Evolutionary conservation across 2,113 vertebrate species (phyloP).

Genomic region (Rynchops niger): DNA sequence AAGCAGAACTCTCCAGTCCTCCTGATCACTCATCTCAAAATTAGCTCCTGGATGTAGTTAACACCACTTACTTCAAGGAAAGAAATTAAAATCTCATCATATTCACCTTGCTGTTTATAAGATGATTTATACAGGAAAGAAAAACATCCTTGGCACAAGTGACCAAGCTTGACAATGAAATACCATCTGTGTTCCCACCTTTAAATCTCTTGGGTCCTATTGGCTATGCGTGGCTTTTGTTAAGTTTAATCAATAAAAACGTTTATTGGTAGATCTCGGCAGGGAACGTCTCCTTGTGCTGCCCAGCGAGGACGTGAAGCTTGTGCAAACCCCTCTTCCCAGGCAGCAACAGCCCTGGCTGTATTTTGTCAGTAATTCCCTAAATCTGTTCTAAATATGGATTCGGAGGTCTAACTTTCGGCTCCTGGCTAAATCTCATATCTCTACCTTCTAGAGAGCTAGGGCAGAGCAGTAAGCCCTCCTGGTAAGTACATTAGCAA

Average conservation of each 20-base stretch:
- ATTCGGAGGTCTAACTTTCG: neutral
- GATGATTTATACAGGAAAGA: neutral
- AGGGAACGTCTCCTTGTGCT: accelerated
- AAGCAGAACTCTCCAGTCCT: neutral
- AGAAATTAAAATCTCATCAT: neutral
- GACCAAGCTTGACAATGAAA: neutral
- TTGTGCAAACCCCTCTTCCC: neutral
- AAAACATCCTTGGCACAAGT: neutral
- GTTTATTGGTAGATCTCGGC: neutral
- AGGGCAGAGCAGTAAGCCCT: neutral
- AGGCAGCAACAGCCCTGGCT: neutral
- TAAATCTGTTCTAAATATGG: neutral
- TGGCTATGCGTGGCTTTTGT: neutral
- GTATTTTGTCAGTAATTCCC: neutral
- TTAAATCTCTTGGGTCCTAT: neutral
- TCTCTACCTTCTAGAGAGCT: neutral
- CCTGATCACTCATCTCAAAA: neutral
- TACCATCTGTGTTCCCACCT: neutral
- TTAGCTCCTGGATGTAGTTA: neutral
- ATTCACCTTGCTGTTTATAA: neutral
- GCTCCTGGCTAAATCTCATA: neutral
- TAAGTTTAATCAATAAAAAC: neutral
- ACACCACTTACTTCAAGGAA: neutral
- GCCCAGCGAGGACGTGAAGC: accelerated
- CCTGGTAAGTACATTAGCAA: neutral